phyloP scores from a whole-genome alignment of 2,113 vertebrate species.

The Erythrolamprus reginae region DNA sequence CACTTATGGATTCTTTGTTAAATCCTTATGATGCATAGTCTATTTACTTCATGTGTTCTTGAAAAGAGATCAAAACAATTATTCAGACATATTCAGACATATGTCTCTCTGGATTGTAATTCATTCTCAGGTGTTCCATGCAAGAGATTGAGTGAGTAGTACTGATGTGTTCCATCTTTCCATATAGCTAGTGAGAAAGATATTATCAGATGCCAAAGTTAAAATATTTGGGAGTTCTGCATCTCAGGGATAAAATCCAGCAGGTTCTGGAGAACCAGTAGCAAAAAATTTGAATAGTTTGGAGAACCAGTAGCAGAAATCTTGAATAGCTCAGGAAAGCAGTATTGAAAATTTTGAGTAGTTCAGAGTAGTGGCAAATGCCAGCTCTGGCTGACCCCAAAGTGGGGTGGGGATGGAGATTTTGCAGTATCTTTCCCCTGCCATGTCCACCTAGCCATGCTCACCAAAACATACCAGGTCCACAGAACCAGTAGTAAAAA shows the following conservation, averaged over 20 bases:
- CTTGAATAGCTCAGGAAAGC: too few species aligned
- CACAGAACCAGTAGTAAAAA: too few species aligned
- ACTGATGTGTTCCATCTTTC: neutral
- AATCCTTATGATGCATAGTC: neutral
- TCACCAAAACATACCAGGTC: too few species aligned
- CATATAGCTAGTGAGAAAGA: neutral
- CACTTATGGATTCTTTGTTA: neutral
- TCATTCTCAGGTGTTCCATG: neutral
- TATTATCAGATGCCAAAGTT: neutral
- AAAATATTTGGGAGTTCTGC: neutral
- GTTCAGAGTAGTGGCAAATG: too few species aligned
- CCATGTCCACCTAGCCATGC: too few species aligned
- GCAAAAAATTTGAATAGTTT: too few species aligned
- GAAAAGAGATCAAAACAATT: neutral
- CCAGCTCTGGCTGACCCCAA: too few species aligned
- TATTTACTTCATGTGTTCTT: neutral
- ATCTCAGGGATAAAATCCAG: neutral
- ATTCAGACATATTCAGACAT: neutral
- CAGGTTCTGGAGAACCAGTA: too few species aligned
- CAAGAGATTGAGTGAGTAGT: neutral
- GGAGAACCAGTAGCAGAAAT: too few species aligned
- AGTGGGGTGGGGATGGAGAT: too few species aligned
- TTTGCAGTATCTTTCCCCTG: too few species aligned
- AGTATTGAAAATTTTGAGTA: too few species aligned
- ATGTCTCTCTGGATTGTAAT: neutral